A percentile compares a stretch with the other conserved stretches of the same genome.
Evolutionary conservation across 2,888 invertebrate genomes (phyloP).

Genomic region (Drosophila rubida): DNA sequence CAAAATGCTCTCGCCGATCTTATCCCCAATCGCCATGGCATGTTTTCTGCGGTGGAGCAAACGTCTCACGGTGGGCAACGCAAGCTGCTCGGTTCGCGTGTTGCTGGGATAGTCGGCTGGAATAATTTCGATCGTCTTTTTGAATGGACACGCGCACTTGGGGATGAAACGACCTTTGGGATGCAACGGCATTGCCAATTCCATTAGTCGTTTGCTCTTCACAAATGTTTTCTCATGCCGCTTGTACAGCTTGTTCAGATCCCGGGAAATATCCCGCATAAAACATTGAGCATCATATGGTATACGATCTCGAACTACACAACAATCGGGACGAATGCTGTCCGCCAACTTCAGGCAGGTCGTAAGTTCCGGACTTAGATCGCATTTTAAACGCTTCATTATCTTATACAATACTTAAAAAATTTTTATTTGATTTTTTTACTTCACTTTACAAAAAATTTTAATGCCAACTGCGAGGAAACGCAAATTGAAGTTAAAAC

Average conservation of each 20-base stretch:
- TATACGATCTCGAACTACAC: conserved; percentile 54
- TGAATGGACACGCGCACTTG: conserved; percentile 72
- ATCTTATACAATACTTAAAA: conserved; percentile 12
- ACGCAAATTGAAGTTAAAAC: conserved; percentile 10
- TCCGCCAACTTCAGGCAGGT: conserved; percentile 49
- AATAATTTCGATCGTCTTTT: conserved; percentile 70
- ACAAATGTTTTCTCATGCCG: conserved; percentile 63
- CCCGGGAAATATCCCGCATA: conserved; percentile 57
- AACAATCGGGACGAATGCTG: conserved; percentile 66
- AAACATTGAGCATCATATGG: conserved; percentile 65
- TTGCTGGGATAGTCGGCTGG: conserved; percentile 51
- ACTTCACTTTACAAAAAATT: conserved; percentile 33
- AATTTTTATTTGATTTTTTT: conserved; percentile 24
- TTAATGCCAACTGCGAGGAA: conserved; percentile 25
- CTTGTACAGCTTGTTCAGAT: conserved; percentile 50
- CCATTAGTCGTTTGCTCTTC: conserved; percentile 61
- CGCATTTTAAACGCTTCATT: conserved; percentile 53
- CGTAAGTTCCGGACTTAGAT: conserved; percentile 60
- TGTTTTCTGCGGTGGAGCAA: conserved; percentile 37
- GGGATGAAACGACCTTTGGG: conserved; percentile 53
- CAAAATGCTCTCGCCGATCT: conserved; percentile 61
- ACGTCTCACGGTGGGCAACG: conserved; percentile 71
- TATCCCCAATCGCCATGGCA: conserved; percentile 45
- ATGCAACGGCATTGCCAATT: conserved; percentile 59
- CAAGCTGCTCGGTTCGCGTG: conserved; percentile 82